Percentiles rank a stretch among this genome's conserved stretches.
These are phyloP conservation scores for Campylomormyrus tamandua DNA, from an alignment of 2,113 vertebrate genomes.

Conservation along the genomic window DNA sequence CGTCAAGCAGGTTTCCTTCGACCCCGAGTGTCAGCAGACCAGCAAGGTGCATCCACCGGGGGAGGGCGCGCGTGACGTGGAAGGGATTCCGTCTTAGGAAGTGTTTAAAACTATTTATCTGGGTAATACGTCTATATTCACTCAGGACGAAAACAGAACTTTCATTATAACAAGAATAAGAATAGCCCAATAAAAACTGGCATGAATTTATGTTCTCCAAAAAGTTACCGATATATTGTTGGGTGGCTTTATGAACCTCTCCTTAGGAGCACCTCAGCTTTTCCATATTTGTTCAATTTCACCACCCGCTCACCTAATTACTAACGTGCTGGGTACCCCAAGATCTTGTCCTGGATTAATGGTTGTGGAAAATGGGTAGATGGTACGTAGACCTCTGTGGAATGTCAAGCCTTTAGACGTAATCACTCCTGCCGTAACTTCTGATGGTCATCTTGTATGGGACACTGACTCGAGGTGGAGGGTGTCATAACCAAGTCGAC, in stretches of 20 bases:
- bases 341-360: neutral
- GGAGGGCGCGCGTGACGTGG: no score
- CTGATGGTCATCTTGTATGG: neutral
- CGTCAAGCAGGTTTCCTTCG: slow-evolving; percentile 86
- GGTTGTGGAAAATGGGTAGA: neutral
- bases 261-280: neutral
- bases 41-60: slow-evolving; percentile 66
- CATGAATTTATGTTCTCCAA: neutral
- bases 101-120: neutral
- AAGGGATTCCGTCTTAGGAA: neutral
- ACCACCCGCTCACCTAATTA: neutral
- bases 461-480: neutral
- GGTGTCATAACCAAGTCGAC: neutral
- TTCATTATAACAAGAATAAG: neutral
- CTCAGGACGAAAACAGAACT: neutral
- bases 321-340: neutral
- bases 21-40: slow-evolving; percentile 78
- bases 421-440: neutral
- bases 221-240: neutral
- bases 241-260: neutral
- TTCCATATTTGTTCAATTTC: neutral
- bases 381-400: neutral
- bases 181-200: neutral
- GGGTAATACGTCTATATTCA: neutral
- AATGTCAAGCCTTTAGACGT: neutral